Evolutionary conservation across 2,797 vertebrate species (phyloP), one percentile per base, ranked within the genome.

Genomic region (Scomberomorus guttatus): DNA sequence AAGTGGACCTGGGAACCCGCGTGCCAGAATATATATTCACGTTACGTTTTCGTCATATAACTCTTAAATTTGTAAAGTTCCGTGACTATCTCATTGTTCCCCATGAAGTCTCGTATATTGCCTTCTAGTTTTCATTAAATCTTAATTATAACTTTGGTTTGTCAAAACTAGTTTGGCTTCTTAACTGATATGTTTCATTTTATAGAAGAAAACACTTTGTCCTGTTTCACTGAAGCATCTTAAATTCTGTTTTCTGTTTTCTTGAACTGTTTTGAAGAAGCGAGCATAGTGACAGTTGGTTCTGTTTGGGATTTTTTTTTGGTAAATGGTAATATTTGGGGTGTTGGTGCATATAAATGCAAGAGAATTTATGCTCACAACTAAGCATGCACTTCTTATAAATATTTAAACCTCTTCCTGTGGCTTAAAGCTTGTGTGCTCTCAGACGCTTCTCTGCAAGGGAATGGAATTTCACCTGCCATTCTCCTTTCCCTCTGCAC

Each of bases 321-420:
- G 52, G 18, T 56, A 48, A 64, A 74, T 62, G 18, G 17, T 32
- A 27, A 27, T 70, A 46, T 42, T 75, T 52, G 12, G 25, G 37
- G 64, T 73, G 46, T 65, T 56, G 15, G 14, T 42, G 48, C 42
- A 87, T 56, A 72, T 77, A 66, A 77, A 81, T 61, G 63, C 57
- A 37, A 27, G n/a, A 79, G 71, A 79, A 84, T 76, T 70, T 81
- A 90, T 91, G 91, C 84, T 89, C 76, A 73, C 74, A 72, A 60
- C 75, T 66, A 77, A 83, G 75, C 70, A 80, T 89, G 86, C 77
- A 69, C 78, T 77, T 58, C 78, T 77, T 60, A 82, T 95, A 69
- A 94, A 94, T 94, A 91, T 93, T 95, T 94, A 90, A 95, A 87
- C 52, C 18, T 62, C 65, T 86, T 89, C 71, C 64, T 88, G 86